Base-by-base conservation (phyloP, 2,888 invertebrate genomes). In the Chelonus formosanus region DNA sequence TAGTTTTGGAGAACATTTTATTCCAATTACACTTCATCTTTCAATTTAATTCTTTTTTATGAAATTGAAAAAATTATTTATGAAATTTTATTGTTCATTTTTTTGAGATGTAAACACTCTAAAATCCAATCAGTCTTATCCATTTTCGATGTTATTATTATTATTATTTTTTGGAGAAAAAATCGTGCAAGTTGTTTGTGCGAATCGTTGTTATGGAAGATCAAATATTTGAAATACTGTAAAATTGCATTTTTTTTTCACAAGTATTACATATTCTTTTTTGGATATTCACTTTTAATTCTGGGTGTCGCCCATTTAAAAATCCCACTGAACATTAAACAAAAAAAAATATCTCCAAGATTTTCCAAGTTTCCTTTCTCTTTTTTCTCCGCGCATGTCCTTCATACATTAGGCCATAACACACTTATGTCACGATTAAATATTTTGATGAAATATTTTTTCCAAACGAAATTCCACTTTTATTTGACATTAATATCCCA, bases 331-430 rank as follows among this genome's bases (percentile, higher is more conserved):
- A 43, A 32, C 43, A 32, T 43, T 40, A 54, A 7, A 50, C 10
- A 50, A 60, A 55, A 65, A 65, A 60, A 55, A 50, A 20, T 20
- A 50, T 31, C n/a, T 52, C 59, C 36, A 65, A 65, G 59, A 65
- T 65, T 65, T 65, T 65, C 54, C 60, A 54, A 65, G 59, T 65
- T 65, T 59, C 65, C 60, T 65, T 65, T 65, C 65, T 55, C 60
- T 65, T 65, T 60, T 47, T 61, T 8, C 34, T 55, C 5, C 60
- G 65, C 65, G 65, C 65, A 65, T 65, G 65, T 65, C 65, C 60
- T 53, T 40, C 48, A 7, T 57, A 36, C 63, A 63, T 63, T 57
- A 57, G 56, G 56, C 50, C 60, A 60, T 55, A 59, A 65, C 43
- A 44, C 50, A 54, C 65, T 53, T 44, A 53, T 45, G 43, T 53